Evolutionary conservation across 2,113 vertebrate species (phyloP), one percentile per base, ranked within the genome.

Genomic region (Mesembrinibis cayennensis): DNA sequence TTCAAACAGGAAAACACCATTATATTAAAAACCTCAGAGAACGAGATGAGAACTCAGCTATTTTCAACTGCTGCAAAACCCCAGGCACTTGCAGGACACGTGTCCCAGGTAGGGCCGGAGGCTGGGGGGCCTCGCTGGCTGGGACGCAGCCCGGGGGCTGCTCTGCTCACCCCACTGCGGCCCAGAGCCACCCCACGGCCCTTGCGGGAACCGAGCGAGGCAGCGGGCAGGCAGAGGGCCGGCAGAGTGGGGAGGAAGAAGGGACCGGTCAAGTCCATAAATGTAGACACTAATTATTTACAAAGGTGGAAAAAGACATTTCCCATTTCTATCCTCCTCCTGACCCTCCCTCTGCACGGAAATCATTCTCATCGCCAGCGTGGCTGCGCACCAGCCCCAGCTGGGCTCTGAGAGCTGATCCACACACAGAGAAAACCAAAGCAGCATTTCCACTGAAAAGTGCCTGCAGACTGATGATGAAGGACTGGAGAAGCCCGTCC

Each of bases 331-430:
- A 19, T 3, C 26, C 6, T 73, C 29, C 65, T 53, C 26, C 47
- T 49, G n/a, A 5, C 23, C 7, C 55, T 47, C 36, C 49, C 49
- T 30, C 20, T 22, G n/a, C 82, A 34, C 0, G 0, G 55, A 45
- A 20, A 4, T 1, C 15, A 8, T 0, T 4, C 12, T 17, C 11
- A 7, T 13, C 0, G 0, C 38, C 62, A 12, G 4, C 0, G 0
- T 2, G 44, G 19, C 78, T 50, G 69, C 0, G 0, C 56, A 9
- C 18, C 0, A 0, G 40, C 9, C 29, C 88, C 25, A 8, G 29
- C 12, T 1, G 0, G 30, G 49, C 61, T 70, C 70, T 0, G 3
- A 21, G 65, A 23, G 47, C 45, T 30, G 47, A 53, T 3, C 56
- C 56, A 38, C 21, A 4, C 1, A 0, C 55, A 45, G 27, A 30